A percentile compares a stretch with the other conserved stretches of the same genome.
Conservation (phyloP, 2,888 invertebrate genomes). For the Selenia dentaria region DNA sequence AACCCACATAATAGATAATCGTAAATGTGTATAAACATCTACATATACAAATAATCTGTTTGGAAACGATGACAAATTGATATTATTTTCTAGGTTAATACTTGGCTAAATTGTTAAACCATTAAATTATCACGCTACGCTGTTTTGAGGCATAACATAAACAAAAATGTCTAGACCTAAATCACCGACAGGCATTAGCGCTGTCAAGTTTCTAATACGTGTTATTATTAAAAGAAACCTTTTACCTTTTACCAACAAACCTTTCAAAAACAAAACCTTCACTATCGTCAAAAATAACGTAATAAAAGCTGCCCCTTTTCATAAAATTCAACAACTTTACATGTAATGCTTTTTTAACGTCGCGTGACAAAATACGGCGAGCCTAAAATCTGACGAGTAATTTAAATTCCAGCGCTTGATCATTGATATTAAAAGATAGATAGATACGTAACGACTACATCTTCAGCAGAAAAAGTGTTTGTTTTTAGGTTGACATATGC, state of each 20-base stretch:
- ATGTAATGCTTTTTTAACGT: conserved; percentile 13
- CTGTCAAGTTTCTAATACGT: conserved; percentile 1
- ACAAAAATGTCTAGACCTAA: no score
- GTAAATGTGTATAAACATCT: no score
- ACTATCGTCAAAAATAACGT: conserved; percentile 12
- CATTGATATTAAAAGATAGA: neutral
- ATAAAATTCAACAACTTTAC: conserved; percentile 14
- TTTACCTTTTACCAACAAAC: neutral
- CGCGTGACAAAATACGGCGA: conserved; percentile 16
- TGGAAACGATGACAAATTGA: no score
- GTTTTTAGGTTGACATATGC: no score
- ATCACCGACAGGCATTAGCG: neutral
- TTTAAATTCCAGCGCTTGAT: conserved; percentile 16
- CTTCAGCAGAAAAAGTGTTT: no score
- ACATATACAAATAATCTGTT: no score
- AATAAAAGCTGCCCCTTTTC: conserved; percentile 7
- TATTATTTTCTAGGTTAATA: no score
- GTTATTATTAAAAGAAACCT: conserved; percentile 8
- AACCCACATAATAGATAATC: no score
- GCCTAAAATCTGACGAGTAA: conserved; percentile 18
- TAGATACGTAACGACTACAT: neutral
- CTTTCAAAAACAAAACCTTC: conserved; percentile 3
- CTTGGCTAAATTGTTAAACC: no score
- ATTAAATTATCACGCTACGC: no score
- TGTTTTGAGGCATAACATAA: no score